A percentile compares a stretch with the other conserved stretches of the same genome.
Evolutionary conservation across 2,113 vertebrate genomes (phyloP).

Genomic region (Toxotes jaculatrix): DNA sequence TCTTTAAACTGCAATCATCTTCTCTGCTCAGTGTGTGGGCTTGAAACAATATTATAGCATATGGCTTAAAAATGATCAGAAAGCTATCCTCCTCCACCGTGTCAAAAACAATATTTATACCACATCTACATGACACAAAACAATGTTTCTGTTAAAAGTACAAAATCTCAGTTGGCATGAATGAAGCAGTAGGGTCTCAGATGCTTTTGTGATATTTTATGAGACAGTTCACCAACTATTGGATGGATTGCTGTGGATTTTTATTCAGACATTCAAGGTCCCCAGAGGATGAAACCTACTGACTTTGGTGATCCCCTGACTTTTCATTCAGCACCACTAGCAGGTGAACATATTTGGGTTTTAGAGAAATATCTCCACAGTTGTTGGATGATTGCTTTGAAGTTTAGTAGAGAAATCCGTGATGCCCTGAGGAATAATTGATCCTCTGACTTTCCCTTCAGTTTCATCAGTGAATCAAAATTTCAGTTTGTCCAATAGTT

Average conservation of each 20-base stretch:
- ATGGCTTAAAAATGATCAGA: slow-evolving; percentile 19
- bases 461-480: neutral
- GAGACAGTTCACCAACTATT: neutral
- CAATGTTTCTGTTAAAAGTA: neutral
- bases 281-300: neutral
- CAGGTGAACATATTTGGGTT: too few relatives aligned
- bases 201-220: neutral
- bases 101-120: neutral
- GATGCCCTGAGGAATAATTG: neutral
- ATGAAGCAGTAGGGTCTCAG: neutral
- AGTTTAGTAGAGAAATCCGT: too few relatives aligned
- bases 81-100: neutral
- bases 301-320: neutral
- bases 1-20: slow-evolving; percentile 1
- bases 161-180: neutral
- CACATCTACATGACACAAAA: neutral
- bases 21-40: slow-evolving; percentile 25
- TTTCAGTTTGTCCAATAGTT: neutral
- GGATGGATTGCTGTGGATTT: neutral
- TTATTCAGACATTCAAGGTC: neutral
- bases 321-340: too few relatives aligned
- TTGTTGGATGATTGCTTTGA: too few relatives aligned
- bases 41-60: slow-evolving; percentile 18
- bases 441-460: neutral
- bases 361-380: too few relatives aligned